phyloP scores from a whole-genome alignment of 92 coral and sea anemone genomes.

The Hydrozoanthus gracilis region DNA sequence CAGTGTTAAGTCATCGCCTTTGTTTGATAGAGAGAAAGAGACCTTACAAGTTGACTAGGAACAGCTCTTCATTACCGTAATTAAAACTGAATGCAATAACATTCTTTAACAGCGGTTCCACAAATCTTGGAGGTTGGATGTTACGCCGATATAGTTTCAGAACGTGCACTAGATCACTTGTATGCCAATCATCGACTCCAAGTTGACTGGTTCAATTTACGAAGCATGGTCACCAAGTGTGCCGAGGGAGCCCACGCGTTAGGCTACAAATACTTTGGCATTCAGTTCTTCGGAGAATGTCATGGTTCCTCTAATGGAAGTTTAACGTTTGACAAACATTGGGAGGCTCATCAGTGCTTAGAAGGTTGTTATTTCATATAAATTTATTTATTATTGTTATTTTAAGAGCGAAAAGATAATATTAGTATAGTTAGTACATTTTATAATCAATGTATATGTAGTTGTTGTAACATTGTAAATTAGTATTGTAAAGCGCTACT shows the following conservation, averaged over 20 bases:
- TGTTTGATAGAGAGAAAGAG: no score
- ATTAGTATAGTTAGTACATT: no score
- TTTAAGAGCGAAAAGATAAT: no score
- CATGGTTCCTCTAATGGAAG: constrained; percentile 28
- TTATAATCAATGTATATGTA: no score
- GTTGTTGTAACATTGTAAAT: no score
- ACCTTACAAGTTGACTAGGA: no score
- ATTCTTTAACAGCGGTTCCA: constrained; percentile 51
- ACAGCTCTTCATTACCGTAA: no score
- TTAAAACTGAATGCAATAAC: no score
- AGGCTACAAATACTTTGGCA: constrained; percentile 68
- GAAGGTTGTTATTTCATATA: not conserved
- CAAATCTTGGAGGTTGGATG: constrained; percentile 71
- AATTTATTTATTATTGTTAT: not conserved
- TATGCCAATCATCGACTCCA: constrained; percentile 46
- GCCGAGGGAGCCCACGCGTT: constrained; percentile 66
- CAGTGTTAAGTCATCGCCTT: no score
- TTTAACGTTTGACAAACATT: constrained; percentile 25
- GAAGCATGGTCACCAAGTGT: constrained; percentile 69
- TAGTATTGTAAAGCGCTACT: no score
- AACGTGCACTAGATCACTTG: constrained; percentile 52
- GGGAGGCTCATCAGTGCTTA: not conserved
- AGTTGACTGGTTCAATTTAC: constrained; percentile 62
- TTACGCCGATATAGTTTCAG: constrained; percentile 52
- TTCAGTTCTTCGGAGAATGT: constrained; percentile 73